Conservation (phyloP, 2,797 vertebrate species). For the Rallus crepitans region DNA sequence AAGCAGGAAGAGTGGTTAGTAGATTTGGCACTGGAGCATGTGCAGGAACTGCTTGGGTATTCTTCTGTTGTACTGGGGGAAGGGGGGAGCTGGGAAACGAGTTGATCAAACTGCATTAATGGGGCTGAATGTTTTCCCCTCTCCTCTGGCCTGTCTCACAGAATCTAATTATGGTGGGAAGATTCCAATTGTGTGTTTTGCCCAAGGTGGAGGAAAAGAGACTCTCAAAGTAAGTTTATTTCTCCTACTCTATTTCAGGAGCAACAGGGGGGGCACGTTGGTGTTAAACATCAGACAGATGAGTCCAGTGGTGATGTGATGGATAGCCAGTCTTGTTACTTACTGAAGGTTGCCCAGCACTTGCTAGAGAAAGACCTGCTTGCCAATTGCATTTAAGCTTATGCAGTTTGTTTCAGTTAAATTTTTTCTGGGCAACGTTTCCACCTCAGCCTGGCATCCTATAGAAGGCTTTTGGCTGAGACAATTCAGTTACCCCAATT, state of each 20-base stretch:
- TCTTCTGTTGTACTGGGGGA: background rate
- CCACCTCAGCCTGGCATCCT: background rate
- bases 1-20: background rate
- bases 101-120: background rate
- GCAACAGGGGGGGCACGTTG: accelerated
- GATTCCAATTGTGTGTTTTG: constrained; percentile 85
- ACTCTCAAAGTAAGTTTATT: constrained; percentile 80
- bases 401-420: background rate
- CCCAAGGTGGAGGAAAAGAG: constrained; percentile 84
- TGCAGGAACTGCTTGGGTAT: background rate
- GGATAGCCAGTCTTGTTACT: background rate
- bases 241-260: background rate
- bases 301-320: background rate
- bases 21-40: background rate
- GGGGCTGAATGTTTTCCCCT: background rate
- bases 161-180: constrained; percentile 85
- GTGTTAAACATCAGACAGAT: background rate
- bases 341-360: background rate
- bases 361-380: background rate
- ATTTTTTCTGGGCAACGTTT: background rate
- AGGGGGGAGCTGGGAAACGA: background rate
- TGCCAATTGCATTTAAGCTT: background rate
- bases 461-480: background rate
- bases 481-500: background rate
- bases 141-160: constrained; percentile 16